A percentile compares a stretch with the other conserved stretches of the same genome.
phyloP scores from a whole-genome alignment of 1,140 invertebrate species.

The Drosophila lacertosa region DNA sequence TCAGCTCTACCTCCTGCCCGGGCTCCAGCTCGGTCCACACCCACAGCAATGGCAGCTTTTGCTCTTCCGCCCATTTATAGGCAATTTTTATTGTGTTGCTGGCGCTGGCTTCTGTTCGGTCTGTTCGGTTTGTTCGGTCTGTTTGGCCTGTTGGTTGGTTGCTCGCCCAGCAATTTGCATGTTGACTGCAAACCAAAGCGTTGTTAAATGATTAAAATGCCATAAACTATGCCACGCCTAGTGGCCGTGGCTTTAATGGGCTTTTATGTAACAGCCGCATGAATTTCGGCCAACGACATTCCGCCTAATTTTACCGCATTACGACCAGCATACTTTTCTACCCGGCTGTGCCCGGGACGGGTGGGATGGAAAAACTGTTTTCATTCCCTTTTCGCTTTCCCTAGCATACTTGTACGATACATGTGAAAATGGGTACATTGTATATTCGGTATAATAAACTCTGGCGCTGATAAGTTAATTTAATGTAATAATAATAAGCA shows the following conservation, averaged over 20 bases:
- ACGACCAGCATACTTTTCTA: slow-evolving; percentile 30
- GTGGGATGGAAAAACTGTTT: background rate
- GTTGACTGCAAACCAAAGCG: slow-evolving; percentile 72
- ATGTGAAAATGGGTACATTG: slow-evolving; percentile 18
- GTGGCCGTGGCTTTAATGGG: slow-evolving; percentile 40
- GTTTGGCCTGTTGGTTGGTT: slow-evolving; percentile 32
- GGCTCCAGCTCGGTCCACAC: background rate
- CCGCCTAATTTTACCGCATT: slow-evolving; percentile 51
- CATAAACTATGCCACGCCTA: slow-evolving; percentile 62
- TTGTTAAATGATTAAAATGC: slow-evolving; percentile 78
- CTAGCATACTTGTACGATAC: slow-evolving; percentile 24
- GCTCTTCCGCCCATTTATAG: slow-evolving; percentile 75
- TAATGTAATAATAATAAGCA: slow-evolving; percentile 1
- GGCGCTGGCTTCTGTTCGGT: slow-evolving; percentile 14
- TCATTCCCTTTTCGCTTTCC: slow-evolving; percentile 17
- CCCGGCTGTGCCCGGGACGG: too few species aligned
- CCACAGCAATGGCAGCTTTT: background rate
- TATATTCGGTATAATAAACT: slow-evolving; percentile 1
- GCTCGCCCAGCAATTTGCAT: slow-evolving; percentile 71
- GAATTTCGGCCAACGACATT: slow-evolving; percentile 19
- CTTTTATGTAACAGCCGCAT: slow-evolving; percentile 38
- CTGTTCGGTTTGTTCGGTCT: slow-evolving; percentile 35
- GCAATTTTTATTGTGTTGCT: slow-evolving; percentile 75
- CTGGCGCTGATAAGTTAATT: background rate
- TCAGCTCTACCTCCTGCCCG: background rate